phyloP scores from a whole-genome alignment of 2,113 vertebrate genomes.

The Sebastes schlegelii region DNA sequence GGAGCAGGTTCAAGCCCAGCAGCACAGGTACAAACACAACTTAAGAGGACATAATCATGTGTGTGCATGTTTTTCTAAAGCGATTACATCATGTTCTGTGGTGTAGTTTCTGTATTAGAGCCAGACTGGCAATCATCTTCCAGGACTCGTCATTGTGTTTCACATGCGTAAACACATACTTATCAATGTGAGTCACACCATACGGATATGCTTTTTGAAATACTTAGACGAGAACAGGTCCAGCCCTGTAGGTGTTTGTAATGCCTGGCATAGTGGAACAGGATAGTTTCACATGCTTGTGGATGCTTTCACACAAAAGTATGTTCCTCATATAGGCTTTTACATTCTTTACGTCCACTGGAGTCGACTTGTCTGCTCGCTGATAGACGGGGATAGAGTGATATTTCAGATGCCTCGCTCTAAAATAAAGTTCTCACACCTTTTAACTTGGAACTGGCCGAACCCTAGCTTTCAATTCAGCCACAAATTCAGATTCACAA shows the following conservation, averaged over 20 bases:
- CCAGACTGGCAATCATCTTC: constrained; percentile 17
- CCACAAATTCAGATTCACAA: not conserved
- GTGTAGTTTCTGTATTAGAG: constrained; percentile 39
- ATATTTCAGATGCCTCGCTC: constrained; percentile 34
- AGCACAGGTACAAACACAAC: constrained; percentile 89
- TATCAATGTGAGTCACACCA: constrained; percentile 66
- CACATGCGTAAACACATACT: constrained; percentile 76
- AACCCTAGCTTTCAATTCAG: not conserved
- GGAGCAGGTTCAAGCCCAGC: constrained; percentile 87
- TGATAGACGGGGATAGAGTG: constrained; percentile 28
- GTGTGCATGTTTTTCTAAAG: constrained; percentile 9
- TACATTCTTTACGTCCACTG: constrained; percentile 37
- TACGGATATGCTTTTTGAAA: constrained; percentile 56
- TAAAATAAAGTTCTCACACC: constrained; percentile 25
- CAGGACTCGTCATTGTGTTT: constrained; percentile 59
- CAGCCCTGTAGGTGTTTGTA: constrained; percentile 64
- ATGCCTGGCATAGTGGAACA: constrained; percentile 60
- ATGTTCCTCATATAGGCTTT: constrained; percentile 53
- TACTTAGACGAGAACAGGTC: constrained; percentile 58
- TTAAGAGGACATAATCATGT: not conserved
- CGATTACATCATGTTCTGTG: constrained; percentile 48
- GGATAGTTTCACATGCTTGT: constrained; percentile 55
- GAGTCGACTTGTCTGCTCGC: constrained; percentile 48
- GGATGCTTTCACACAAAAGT: constrained; percentile 40
- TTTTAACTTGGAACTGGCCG: not conserved